Conservation (phyloP, 2,888 invertebrate species). For the Halictus ligatus region DNA sequence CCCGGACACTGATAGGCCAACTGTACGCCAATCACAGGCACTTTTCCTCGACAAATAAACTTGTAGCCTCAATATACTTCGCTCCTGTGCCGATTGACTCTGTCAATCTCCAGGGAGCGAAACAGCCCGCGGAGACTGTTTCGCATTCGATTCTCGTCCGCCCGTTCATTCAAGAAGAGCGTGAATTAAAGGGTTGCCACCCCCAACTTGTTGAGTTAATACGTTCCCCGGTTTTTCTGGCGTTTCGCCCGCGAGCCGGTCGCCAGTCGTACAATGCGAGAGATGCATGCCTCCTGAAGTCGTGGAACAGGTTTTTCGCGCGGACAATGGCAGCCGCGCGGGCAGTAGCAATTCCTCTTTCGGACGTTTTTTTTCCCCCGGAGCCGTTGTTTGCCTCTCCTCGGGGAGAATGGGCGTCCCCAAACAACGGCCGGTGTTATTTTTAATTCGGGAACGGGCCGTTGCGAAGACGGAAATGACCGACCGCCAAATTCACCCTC, state of each 20-base stretch:
- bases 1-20: neutral
- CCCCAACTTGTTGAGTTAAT: slow-evolving; percentile 36
- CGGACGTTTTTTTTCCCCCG: neutral
- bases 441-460: slow-evolving; percentile 1
- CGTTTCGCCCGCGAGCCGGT: neutral
- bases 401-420: neutral
- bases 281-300: neutral
- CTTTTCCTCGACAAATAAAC: no score
- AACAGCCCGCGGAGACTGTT: neutral
- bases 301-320: neutral
- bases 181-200: slow-evolving; percentile 13
- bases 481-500: neutral
- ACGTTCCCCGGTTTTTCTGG: neutral
- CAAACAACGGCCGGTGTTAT: slow-evolving; percentile 8
- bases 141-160: slow-evolving; percentile 6
- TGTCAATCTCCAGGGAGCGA: neutral
- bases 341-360: neutral
- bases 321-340: neutral
- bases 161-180: neutral
- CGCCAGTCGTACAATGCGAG: neutral
- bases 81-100: neutral
- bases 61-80: neutral
- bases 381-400: neutral
- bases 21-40: no score
- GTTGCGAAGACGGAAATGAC: slow-evolving; percentile 3